Percentiles rank a stretch among this genome's conserved stretches.
Conservation (phyloP, 2,113 vertebrate species). For the Pipra filicauda region DNA sequence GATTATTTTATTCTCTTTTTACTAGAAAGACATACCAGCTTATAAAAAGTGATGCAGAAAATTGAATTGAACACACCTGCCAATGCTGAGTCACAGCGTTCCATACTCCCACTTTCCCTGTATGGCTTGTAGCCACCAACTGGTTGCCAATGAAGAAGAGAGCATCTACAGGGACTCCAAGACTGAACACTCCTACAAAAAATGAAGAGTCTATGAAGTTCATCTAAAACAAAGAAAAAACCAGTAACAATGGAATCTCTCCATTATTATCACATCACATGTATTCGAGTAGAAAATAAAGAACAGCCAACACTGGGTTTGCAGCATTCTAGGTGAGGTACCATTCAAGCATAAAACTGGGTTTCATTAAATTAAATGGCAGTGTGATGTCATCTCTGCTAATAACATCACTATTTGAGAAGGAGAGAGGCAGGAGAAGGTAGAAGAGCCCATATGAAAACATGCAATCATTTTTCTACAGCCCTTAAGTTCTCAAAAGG, state of each 20-base stretch:
- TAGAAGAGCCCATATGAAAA: not conserved
- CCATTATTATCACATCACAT: not conserved
- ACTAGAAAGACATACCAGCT: not conserved
- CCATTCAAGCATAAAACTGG: not conserved
- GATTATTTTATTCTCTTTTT: not conserved
- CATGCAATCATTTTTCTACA: not conserved
- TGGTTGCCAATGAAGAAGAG: constrained; percentile 98
- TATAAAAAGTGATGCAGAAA: not conserved
- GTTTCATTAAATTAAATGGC: not conserved
- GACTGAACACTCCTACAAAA: constrained; percentile 89
- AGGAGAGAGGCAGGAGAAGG: not conserved
- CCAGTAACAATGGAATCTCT: not conserved
- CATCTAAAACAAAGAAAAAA: constrained; percentile 1
- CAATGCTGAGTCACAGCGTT: constrained; percentile 98
- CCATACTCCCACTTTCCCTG: constrained; percentile 97
- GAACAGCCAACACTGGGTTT: not conserved
- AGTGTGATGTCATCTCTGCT: not conserved
- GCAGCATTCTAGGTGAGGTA: not conserved
- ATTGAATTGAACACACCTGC: constrained; percentile 81
- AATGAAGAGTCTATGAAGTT: not conserved
- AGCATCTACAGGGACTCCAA: constrained; percentile 95
- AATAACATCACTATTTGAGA: not conserved
- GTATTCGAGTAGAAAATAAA: not conserved
- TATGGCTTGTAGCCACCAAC: constrained; percentile 96
- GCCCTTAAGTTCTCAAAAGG: not conserved